Base-by-base conservation (phyloP, 2,888 invertebrate genomes). In the Norana najaformis region DNA sequence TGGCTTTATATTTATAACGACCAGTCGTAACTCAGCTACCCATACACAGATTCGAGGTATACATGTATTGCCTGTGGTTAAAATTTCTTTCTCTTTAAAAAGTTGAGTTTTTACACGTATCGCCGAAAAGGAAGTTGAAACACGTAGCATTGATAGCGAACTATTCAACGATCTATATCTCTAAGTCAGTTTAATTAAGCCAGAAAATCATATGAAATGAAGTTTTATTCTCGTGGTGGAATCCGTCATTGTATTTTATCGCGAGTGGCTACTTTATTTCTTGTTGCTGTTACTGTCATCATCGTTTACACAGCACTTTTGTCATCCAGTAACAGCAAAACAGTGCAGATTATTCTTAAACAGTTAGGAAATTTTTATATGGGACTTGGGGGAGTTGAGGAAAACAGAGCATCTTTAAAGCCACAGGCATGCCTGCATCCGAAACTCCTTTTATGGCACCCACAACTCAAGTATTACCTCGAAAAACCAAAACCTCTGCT, bases 401-500 rank as follows among this genome's bases (percentile, higher is more conserved):
- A 23, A 14, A 82, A 16, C 16, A 23, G 53, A n/a, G 16, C n/a
- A 34, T 82, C 83, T 36, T n/a, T n/a, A 34, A 3, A 39, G 16
- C 23, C 34, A 38, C 39, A 38, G 34, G 34, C 37, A 36, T 97
- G 97, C 92, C 96, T 96, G 92, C 96, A 96, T 92, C 97, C 97
- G 0, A 94, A 96, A 89, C 94, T 97, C 91, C 96, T 96, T 16
- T 95, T 97, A 47, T 96, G 96, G 93, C 96, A 96, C 91, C 96
- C 96, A 16, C 97, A 97, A 93, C 96, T 98, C 69, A 96, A 96
- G 95, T 96, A 96, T 93, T 97, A 97, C 93, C 96, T 97, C 90
- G 95, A 96, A 92, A 94, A 96, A 23, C 95, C 96, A 30, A 96
- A 96, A 0, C 96, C 96, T 0, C 95, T 98, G 5, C 95, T 96